These are phyloP conservation scores for Sakesphorus luctuosus DNA, from an alignment of 2,113 vertebrate species.

Conservation along the genomic window DNA sequence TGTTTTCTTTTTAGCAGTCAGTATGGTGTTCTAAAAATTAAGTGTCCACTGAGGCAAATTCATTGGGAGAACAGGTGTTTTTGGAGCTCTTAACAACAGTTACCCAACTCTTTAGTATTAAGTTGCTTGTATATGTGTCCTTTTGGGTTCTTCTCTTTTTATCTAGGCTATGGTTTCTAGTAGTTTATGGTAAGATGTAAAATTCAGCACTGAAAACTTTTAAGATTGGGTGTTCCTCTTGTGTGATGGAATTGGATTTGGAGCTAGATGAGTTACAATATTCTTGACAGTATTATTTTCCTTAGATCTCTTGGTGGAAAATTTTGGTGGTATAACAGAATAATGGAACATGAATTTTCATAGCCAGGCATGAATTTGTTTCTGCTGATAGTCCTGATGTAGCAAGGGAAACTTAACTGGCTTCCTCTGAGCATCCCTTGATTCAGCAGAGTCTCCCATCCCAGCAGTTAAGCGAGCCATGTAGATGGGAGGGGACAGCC, in stretches of 20 bases:
- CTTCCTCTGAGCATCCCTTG: constrained; percentile 2
- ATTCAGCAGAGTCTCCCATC: background rate
- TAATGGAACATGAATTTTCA: rapidly evolving
- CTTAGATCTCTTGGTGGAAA: background rate
- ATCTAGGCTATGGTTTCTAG: background rate
- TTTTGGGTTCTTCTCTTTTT: background rate
- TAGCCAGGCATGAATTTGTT: background rate
- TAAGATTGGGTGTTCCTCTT: background rate
- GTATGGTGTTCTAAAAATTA: background rate
- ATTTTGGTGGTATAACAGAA: rapidly evolving
- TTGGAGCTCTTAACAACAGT: background rate
- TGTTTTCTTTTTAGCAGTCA: background rate
- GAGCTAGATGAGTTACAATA: background rate
- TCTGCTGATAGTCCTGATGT: background rate
- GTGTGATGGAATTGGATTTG: background rate
- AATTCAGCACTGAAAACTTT: background rate
- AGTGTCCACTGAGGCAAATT: background rate
- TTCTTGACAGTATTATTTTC: background rate
- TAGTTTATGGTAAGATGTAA: background rate
- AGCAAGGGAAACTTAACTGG: background rate
- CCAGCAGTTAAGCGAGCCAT: background rate
- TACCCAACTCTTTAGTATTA: background rate
- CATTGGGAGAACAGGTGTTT: background rate
- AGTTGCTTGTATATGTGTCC: background rate
- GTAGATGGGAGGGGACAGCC: background rate